Percentiles rank a stretch among this genome's conserved stretches.
Conservation (phyloP, 2,888 invertebrate genomes). For the Cylindroiulus punctatus region DNA sequence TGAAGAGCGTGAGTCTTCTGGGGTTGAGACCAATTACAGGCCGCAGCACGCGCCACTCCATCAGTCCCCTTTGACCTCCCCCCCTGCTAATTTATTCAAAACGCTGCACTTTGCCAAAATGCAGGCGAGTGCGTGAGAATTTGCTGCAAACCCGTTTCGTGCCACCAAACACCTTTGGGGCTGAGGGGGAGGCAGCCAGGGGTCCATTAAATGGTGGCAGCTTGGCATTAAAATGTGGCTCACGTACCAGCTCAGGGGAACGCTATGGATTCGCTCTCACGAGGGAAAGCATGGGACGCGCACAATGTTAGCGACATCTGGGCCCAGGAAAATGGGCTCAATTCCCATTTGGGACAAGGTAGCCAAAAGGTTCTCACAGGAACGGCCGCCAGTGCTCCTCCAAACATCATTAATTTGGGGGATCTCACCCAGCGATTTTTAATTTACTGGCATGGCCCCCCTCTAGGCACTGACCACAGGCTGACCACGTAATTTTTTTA, state of each 20-base stretch:
- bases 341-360: constrained; percentile 17
- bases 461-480: too few relatives aligned
- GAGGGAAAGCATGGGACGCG: constrained; percentile 19
- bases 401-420: not conserved
- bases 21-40: constrained; percentile 5
- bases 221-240: not conserved
- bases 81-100: constrained; percentile 19
- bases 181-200: not conserved
- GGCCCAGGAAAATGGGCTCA: not conserved
- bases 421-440: not conserved
- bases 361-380: constrained; percentile 16
- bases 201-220: not conserved
- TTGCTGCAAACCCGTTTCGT: constrained; percentile 5
- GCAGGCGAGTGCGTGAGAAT: constrained; percentile 36
- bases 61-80: not conserved
- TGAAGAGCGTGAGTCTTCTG: not conserved
- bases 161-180: constrained; percentile 40
- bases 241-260: constrained; percentile 19
- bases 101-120: constrained; percentile 41
- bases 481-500: too few relatives aligned
- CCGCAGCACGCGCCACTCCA: constrained; percentile 33
- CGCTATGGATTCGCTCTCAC: not conserved
- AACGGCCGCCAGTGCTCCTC: not conserved
- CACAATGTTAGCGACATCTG: constrained; percentile 34
- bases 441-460: not conserved